Evolutionary conservation across 1,140 invertebrate genomes (phyloP).

Genomic region (Drosophila albomicans): DNA sequence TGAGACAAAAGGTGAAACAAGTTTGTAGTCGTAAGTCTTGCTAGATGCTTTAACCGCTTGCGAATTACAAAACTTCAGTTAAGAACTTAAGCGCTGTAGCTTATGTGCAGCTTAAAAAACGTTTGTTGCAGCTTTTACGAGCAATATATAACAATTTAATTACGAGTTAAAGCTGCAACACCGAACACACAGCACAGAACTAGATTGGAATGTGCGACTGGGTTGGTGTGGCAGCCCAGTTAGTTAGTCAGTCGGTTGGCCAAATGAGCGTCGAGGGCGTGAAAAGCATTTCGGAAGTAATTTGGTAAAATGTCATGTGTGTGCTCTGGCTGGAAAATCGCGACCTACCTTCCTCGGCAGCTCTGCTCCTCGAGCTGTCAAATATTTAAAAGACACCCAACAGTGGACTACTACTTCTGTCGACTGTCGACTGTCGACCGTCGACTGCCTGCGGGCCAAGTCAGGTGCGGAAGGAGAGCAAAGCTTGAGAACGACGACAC

Average conservation of each 20-base stretch:
- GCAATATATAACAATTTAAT: slow-evolving; percentile 45
- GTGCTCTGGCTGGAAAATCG: slow-evolving; percentile 18
- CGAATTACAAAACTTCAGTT: slow-evolving; percentile 18
- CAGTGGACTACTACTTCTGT: slow-evolving; percentile 1
- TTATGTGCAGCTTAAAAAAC: slow-evolving; percentile 18
- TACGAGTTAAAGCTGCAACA: slow-evolving; percentile 14
- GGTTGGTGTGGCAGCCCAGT: background rate
- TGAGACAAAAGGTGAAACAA: background rate
- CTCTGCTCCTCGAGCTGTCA: slow-evolving; percentile 10
- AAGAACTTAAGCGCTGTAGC: slow-evolving; percentile 13
- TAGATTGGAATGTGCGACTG: no score
- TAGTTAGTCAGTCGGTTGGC: background rate
- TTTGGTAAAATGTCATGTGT: slow-evolving; percentile 59
- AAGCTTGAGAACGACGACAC: slow-evolving; percentile 54
- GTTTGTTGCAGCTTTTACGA: slow-evolving; percentile 7
- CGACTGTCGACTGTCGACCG: no score
- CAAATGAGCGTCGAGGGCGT: slow-evolving; percentile 34
- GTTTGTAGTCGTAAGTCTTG: slow-evolving; percentile 4
- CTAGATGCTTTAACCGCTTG: slow-evolving; percentile 29
- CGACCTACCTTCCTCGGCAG: background rate
- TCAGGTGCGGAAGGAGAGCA: slow-evolving; percentile 26
- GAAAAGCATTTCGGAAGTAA: slow-evolving; percentile 64
- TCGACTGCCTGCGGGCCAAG: slow-evolving; percentile 9
- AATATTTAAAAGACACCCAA: slow-evolving; percentile 30
- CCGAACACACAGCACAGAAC: no score